These are phyloP conservation scores for Drosophila parthenogenetica DNA, from an alignment of 2,888 invertebrate genomes.

Conservation along the genomic window DNA sequence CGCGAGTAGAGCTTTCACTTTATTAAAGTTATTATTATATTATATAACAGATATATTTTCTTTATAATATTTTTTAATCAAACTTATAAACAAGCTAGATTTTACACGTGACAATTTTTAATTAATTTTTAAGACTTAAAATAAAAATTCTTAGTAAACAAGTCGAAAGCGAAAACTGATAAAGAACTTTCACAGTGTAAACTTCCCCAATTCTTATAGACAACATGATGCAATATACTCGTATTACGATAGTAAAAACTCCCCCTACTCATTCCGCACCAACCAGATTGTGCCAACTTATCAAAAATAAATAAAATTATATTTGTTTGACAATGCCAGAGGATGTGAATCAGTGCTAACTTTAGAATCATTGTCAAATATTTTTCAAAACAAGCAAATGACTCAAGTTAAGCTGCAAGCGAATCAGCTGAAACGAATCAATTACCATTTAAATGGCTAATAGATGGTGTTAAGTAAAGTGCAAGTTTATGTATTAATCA, in stretches of 20 bases:
- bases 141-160: background rate
- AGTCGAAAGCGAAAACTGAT: constrained; percentile 1
- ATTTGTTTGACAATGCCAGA: background rate
- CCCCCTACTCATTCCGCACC: background rate
- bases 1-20: too few species aligned
- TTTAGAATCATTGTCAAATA: constrained; percentile 4
- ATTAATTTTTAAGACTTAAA: too few species aligned
- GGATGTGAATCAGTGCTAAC: constrained; percentile 31
- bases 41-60: too few species aligned
- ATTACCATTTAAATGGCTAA: constrained; percentile 31
- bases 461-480: constrained; percentile 21
- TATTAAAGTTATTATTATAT: too few species aligned
- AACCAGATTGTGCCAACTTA: constrained; percentile 6
- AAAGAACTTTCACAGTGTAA: background rate
- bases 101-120: background rate
- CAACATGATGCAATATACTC: constrained; percentile 24
- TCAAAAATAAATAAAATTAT: constrained; percentile 25
- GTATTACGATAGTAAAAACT: background rate
- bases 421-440: constrained; percentile 30
- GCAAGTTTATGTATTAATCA: constrained; percentile 11
- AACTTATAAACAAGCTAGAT: background rate
- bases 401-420: background rate
- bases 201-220: background rate
- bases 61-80: background rate
- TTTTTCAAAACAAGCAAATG: background rate